Base-by-base conservation (phyloP, 2,888 invertebrate species). In the Drosophila neoperkinsi region DNA sequence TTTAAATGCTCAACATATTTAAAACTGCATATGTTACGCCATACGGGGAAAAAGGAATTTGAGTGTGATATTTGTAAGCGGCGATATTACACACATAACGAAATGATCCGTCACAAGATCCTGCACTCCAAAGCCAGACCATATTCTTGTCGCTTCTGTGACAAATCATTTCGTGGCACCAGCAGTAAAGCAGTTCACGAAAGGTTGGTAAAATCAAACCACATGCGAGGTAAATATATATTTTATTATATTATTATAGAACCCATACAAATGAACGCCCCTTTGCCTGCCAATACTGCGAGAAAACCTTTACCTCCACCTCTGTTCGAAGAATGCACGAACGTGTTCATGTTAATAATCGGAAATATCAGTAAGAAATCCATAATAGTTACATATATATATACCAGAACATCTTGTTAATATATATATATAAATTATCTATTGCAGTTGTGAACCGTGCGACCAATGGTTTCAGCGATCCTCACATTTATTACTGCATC, bases 221-320 rank as follows among this genome's bases (percentile, higher is more conserved):
- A 41, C 3, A 13, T 11, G 7, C 25, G 9, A 11, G 9, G 18
- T 16, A 36, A 28, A 16, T 16, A 25, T 18, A 16, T n/a, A 16
- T 43, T 4, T 50, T 4, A 13, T 28, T 51, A 4, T 34, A 81
- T 6, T 59, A 69, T 52, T 34, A 2, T 38, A 81, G 81, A 36
- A 67, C 59, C 1, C 84, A 84, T 60, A 84, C 88, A 34, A 83
- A 88, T 21, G 88, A 83, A 46, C 74, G 88, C 0, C 88, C 84
- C 7, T 88, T 88, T 50, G 58, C 62, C 1, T 84, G 84, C 3
- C 72, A 69, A 28, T 75, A 71, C 38, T 84, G 84, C 57, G 75
- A 88, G 7, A 85, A 75, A 31, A 30, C 86, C 4, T 84, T 84
- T 21, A 75, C 60, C n/a, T 88, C 84, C 6, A 78, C 83, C 7